Conservation (phyloP, 2,888 invertebrate species). For the Lochmaea capreae region DNA sequence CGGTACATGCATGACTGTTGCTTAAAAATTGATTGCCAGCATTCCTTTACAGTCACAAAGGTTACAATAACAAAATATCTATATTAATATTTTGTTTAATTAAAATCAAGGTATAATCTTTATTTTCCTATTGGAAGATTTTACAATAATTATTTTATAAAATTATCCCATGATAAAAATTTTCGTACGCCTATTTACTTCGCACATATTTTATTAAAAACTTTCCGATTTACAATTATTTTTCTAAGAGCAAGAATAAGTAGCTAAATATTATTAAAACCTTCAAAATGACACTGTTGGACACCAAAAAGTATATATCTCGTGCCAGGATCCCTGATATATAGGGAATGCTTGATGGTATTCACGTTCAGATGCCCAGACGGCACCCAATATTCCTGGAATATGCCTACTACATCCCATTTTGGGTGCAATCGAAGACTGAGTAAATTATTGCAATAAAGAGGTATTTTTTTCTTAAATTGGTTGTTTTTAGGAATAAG, state of each 20-base stretch:
- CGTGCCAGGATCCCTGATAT: too few species aligned
- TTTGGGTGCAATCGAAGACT: too few species aligned
- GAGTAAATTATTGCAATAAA: too few species aligned
- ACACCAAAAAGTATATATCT: too few species aligned
- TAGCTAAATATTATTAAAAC: background rate
- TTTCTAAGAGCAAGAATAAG: too few species aligned
- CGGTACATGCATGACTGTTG: conserved; percentile 24
- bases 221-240: background rate
- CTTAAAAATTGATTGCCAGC: conserved; percentile 21
- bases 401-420: too few species aligned
- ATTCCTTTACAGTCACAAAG: conserved; percentile 25
- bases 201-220: background rate
- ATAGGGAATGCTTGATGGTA: too few species aligned
- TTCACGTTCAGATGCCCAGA: too few species aligned
- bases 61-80: conserved; percentile 29
- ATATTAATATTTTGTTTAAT: conserved; percentile 23
- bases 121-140: conserved; percentile 9
- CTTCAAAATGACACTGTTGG: background rate
- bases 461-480: too few species aligned
- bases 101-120: conserved; percentile 27
- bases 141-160: background rate
- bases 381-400: too few species aligned
- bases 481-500: too few species aligned
- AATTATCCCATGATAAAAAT: background rate
- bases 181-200: background rate